Base-by-base conservation (phyloP, 2,888 invertebrate genomes). In the Platypus cylindrus region DNA sequence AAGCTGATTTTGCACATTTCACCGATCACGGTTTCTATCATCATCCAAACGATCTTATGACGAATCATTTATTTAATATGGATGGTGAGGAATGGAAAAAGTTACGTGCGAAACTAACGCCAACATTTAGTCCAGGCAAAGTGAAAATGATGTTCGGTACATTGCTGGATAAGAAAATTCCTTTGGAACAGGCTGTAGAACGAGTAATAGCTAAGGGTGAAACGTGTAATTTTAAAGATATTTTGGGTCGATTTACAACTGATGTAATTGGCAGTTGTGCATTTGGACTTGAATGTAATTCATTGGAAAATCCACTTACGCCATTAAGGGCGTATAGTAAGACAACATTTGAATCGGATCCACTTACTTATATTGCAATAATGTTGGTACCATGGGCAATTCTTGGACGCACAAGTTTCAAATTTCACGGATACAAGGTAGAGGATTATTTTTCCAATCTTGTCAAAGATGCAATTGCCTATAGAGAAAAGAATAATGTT, bases 241-340 rank as follows among this genome's bases (percentile, higher is more conserved):
- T 69, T 24, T 63, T 66, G 40, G 67, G 66, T 2, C 65, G 64
- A 40, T 71, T 66, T 45, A 62, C 70, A 1, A 70, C 70, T 60
- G 71, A 72, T 46, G 65, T 71, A 3, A 69, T 72, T 14, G 70
- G 68, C 1, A 65, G 64, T 26, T 65, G 69, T 30, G 71, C 68
- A 7, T 73, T 72, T 48, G 72, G 71, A 17, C 58, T 72, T 3
- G 67, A 71, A 42, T 67, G 67, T 40, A 66, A 71, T 45, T 65
- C 68, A 17, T 63, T 71, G 34, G 59, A 62, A 30, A 62, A 68
- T 50, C 58, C 65, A 0, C 55, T 67, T 37, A 64, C 67, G 0
- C 64, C 66, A 38, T 71, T 71, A 51, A 33, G 40, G 23, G 15
- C 9, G 8, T 25, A 26, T 25, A 27, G 26, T 8, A 26, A 13